Percentiles rank a stretch among this genome's conserved stretches.
Conservation (phyloP, 2,888 invertebrate genomes). For the Hypomecis punctinalis region DNA sequence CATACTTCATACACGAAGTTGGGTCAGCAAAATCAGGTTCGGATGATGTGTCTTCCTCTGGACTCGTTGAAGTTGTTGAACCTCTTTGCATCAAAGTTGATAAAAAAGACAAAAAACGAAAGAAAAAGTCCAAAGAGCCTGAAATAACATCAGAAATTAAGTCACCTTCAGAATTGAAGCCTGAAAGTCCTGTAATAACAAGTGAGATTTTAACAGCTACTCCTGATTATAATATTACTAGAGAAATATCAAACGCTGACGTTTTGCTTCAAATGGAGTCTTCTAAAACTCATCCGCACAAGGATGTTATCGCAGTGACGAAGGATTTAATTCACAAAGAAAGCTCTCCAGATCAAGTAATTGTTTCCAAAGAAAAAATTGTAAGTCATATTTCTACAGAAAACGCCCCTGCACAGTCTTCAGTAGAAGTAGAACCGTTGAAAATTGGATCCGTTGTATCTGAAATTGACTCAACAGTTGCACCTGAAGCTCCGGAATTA, state of each 20-base stretch:
- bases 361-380: slow-evolving; percentile 29
- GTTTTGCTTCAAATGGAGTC: slow-evolving; percentile 2
- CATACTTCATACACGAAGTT: slow-evolving; percentile 2
- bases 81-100: slow-evolving; percentile 18
- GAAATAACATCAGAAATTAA: background rate
- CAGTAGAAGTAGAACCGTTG: slow-evolving; percentile 57
- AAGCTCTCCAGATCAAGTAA: slow-evolving; percentile 26
- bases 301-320: slow-evolving; percentile 44
- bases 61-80: slow-evolving; percentile 11
- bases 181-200: background rate
- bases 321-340: slow-evolving; percentile 49
- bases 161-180: background rate
- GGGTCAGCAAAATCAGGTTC: background rate
- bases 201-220: background rate
- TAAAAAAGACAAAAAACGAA: slow-evolving; percentile 16
- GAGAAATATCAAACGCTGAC: background rate
- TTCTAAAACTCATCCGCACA: slow-evolving; percentile 32
- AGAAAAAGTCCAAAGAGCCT: slow-evolving; percentile 43
- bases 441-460: slow-evolving; percentile 57
- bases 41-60: background rate
- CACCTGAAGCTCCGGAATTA: slow-evolving; percentile 52
- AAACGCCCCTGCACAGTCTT: slow-evolving; percentile 52
- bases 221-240: slow-evolving; percentile 1
- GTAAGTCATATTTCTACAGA: slow-evolving; percentile 48
- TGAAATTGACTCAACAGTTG: slow-evolving; percentile 54